phyloP scores from a whole-genome alignment of 2,797 vertebrate species.

The Calcarius lapponicus region DNA sequence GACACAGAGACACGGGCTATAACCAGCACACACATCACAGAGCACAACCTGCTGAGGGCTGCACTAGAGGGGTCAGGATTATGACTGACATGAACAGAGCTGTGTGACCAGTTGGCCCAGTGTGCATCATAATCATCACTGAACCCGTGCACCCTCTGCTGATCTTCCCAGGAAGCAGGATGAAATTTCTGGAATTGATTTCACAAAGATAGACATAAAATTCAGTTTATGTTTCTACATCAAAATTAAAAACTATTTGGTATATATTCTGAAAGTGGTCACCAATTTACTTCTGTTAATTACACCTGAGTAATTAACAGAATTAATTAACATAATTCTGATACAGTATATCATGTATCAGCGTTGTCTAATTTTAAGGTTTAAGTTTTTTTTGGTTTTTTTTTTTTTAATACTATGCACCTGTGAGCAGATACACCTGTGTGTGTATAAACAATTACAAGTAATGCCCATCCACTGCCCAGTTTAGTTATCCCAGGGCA shows the following conservation, averaged over 20 bases:
- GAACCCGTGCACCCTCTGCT: background rate
- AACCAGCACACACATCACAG: rapidly evolving
- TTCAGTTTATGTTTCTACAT: background rate
- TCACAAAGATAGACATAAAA: background rate
- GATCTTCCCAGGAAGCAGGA: background rate
- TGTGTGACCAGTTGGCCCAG: rapidly evolving
- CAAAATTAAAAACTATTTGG: background rate
- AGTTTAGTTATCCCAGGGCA: background rate
- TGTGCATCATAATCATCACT: rapidly evolving
- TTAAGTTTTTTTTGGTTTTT: background rate
- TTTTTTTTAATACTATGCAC: background rate
- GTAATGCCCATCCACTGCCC: background rate
- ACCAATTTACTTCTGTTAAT: background rate
- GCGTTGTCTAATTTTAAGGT: background rate
- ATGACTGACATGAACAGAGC: rapidly evolving
- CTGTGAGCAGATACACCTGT: rapidly evolving
- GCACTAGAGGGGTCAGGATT: no score
- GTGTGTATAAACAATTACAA: background rate
- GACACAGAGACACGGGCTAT: rapidly evolving
- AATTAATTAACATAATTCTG: background rate
- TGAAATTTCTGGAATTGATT: background rate
- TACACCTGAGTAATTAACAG: background rate
- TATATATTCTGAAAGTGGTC: background rate
- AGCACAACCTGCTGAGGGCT: no score
- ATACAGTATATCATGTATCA: rapidly evolving